Base-by-base conservation (phyloP, 30 jellyfish, hydroid and myxozoan genomes). In the Cassiopea xamachana region DNA sequence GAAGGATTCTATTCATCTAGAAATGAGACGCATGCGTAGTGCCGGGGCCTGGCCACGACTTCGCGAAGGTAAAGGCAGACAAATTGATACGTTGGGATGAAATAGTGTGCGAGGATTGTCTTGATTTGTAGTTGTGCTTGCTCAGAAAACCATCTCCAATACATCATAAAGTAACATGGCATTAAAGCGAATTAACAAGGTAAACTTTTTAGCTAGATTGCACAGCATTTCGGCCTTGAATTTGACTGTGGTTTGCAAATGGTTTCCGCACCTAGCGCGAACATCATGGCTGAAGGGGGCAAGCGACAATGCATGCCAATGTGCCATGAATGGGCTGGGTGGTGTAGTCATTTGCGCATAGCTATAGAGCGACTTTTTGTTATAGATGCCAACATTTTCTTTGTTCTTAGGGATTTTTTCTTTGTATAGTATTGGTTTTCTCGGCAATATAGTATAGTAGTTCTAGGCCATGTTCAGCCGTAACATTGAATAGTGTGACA, bases 1-100 rank as follows among this genome's bases (percentile, higher is more conserved):
- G 87, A 51, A 73, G 69, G 16, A 74, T 45, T 62, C 48, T 74
- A 75, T 86, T 86, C 86, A 86, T 86, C 58, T 77, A 49, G 60
- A 49, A 72, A 72, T 13, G 19, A 68, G 43, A 49, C 93, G 93
- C 93, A 86, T 86, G 93, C 93, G 93, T 55, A 75, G 6, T 39
- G 61, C 16, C 75, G 93, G 93, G 93, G 93, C 93, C 87, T 79
- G 93, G 93, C 93, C 87, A 86, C 93, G 87, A 86, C 89, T 80
- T 67, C 64, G 89, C 77, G 89, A 80, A 80, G 77, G 39, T 8
- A 47, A 17, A 19, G n/a, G 43, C 87, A 60, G 61, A 9, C 60
- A 80, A 39, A 58, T 55, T 60, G 89, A 68, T 46, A 67, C 79
- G 89, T 79, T 79, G 87, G 45, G 18, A 13, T 80, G 89, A 80